Conservation (phyloP, 2,888 invertebrate genomes). For the Therioaphis trifolii region DNA sequence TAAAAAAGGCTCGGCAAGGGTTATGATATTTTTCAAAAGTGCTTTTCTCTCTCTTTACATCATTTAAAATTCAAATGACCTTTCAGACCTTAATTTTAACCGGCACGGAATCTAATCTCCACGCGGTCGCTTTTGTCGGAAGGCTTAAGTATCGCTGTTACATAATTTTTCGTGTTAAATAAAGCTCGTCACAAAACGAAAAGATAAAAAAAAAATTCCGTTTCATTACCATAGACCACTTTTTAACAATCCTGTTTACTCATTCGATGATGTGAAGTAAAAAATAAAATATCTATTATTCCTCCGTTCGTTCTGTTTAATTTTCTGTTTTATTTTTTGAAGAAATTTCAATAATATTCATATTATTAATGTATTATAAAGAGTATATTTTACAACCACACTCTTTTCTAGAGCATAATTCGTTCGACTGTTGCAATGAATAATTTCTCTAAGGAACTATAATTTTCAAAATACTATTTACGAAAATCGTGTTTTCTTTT, state of each 20-base stretch:
- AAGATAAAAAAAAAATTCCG: background rate
- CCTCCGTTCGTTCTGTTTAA: too few relatives aligned
- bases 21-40: slow-evolving; percentile 39
- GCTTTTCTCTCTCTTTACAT: background rate
- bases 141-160: slow-evolving; percentile 16
- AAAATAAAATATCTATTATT: too few relatives aligned
- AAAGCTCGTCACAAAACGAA: slow-evolving; percentile 8
- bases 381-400: too few relatives aligned
- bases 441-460: too few relatives aligned
- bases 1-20: slow-evolving; percentile 3
- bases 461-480: too few relatives aligned
- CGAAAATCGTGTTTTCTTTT: slow-evolving; percentile 24
- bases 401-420: too few relatives aligned
- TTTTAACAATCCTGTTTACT: too few relatives aligned
- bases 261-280: too few relatives aligned
- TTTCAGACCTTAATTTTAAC: slow-evolving; percentile 37
- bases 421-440: too few relatives aligned
- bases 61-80: slow-evolving; percentile 57
- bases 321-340: too few relatives aligned
- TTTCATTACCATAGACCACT: background rate
- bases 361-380: too few relatives aligned
- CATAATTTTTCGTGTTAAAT: slow-evolving; percentile 20
- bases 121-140: background rate
- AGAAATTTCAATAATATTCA: too few relatives aligned
- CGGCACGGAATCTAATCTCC: slow-evolving; percentile 22